These are phyloP conservation scores for Podabrus alpinus DNA, from an alignment of 2,888 invertebrate species.

Conservation along the genomic window DNA sequence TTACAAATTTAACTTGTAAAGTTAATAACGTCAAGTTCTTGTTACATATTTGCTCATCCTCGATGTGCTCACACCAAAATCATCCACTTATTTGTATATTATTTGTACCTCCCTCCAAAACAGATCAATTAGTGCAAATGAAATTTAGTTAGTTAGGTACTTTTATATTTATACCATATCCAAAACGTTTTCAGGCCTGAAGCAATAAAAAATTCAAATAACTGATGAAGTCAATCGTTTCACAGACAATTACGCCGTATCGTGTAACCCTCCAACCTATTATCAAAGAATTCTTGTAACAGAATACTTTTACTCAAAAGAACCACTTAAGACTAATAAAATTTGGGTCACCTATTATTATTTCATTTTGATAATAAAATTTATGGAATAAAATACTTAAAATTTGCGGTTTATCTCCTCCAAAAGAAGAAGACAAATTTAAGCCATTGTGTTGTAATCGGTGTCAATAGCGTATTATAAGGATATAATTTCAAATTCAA, in stretches of 20 bases:
- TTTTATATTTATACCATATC: too few species aligned
- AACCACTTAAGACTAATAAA: conserved; percentile 32
- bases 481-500: conserved; percentile 22
- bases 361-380: conserved; percentile 15
- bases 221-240: conserved; percentile 21
- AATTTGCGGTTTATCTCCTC: conserved; percentile 18
- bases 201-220: conserved; percentile 21
- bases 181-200: conserved; percentile 11
- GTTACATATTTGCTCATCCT: conserved; percentile 9
- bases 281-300: conserved; percentile 32
- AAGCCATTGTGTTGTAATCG: conserved; percentile 13
- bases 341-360: conserved; percentile 34
- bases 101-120: not conserved
- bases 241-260: conserved; percentile 21
- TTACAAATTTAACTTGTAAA: conserved; percentile 18
- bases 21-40: conserved; percentile 9
- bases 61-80: not conserved
- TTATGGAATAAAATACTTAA: conserved; percentile 18
- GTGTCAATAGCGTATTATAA: conserved; percentile 12
- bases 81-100: not conserved
- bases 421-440: conserved; percentile 3
- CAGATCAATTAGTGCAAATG: not conserved
- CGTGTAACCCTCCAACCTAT: conserved; percentile 13
- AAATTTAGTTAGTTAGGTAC: not conserved
- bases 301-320: conserved; percentile 33